Base-by-base conservation (phyloP, 2,113 vertebrate species). In the Panurus biarmicus region DNA sequence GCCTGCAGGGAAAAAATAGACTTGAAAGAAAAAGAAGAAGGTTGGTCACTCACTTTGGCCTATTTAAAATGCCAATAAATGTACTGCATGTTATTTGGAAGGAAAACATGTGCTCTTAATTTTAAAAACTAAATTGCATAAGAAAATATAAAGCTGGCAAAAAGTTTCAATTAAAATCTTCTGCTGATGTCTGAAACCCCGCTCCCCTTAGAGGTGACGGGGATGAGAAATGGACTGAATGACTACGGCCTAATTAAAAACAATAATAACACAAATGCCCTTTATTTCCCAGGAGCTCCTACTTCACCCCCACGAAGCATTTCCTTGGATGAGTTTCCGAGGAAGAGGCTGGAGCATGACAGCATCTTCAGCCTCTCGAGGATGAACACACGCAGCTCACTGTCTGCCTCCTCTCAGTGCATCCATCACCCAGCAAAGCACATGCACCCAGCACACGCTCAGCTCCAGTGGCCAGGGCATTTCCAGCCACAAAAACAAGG, bases 1-100 rank as follows among this genome's bases (percentile, higher is more conserved):
- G 94, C 85, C 96, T 89, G 89, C 80, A 96, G 91, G 74, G 93
- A 92, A 93, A 95, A 85, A 90, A 94, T 87, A 97, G 94, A 96
- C 91, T 90, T 94, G 91, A 96, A 95, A 89, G 85, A 67, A 79
- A 92, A 79, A 85, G 62, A 73, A 86, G 77, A 93, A 95, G 94
- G 88, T 93, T 85, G 35, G 77, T 96, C 81, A 66, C 50, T 94
- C 58, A 75, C 83, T 93, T 74, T 75, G 93, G 73, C 71, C 89
- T 90, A 70, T 81, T 97, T 93, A 94, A 88, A 95, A 96, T 90
- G 90, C 76, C 92, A 88, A 91, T 91, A 93, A 96, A 91, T 70
- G 64, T 90, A 95, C 85, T 81, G 56, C 29, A 53, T 72, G 74
- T 51, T 80, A 83, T 79, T 95, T 84, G 86, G 87, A 96, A 96